These are phyloP conservation scores for Prenolepis imparis DNA, from an alignment of 2,888 invertebrate genomes.

Conservation along the genomic window DNA sequence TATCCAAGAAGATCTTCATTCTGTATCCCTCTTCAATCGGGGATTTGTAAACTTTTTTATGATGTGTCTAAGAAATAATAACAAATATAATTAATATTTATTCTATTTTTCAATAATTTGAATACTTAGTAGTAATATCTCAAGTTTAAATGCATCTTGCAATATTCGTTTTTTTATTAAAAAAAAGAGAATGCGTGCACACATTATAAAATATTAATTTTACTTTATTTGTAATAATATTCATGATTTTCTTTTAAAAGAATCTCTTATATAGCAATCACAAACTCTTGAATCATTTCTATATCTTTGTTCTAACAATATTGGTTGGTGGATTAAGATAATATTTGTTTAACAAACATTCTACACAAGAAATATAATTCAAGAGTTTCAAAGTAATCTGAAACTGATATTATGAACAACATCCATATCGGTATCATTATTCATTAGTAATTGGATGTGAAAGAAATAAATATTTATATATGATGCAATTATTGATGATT, in stretches of 20 bases:
- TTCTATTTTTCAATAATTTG: not conserved
- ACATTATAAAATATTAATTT: not conserved
- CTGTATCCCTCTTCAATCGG: slow-evolving; percentile 94
- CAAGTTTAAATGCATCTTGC: not conserved
- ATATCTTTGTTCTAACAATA: not conserved
- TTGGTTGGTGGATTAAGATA: not conserved
- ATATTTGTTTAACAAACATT: not conserved
- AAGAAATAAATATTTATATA: not conserved
- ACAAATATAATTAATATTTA: not conserved
- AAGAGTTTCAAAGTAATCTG: slow-evolving; percentile 41
- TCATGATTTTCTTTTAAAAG: not conserved
- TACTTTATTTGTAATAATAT: not conserved
- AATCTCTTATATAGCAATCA: not conserved
- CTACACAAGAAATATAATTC: not conserved
- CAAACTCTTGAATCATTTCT: not conserved
- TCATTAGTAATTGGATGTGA: not conserved
- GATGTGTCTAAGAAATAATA: slow-evolving; percentile 87
- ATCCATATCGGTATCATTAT: not conserved
- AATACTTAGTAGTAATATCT: not conserved
- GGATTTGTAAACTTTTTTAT: slow-evolving; percentile 90
- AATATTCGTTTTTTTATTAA: not conserved
- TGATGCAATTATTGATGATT: too few relatives aligned
- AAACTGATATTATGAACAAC: not conserved
- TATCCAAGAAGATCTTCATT: slow-evolving; percentile 96
- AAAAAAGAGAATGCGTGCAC: not conserved